phyloP scores from a whole-genome alignment of 1,140 invertebrate genomes.

The Chironomus tepperi region DNA sequence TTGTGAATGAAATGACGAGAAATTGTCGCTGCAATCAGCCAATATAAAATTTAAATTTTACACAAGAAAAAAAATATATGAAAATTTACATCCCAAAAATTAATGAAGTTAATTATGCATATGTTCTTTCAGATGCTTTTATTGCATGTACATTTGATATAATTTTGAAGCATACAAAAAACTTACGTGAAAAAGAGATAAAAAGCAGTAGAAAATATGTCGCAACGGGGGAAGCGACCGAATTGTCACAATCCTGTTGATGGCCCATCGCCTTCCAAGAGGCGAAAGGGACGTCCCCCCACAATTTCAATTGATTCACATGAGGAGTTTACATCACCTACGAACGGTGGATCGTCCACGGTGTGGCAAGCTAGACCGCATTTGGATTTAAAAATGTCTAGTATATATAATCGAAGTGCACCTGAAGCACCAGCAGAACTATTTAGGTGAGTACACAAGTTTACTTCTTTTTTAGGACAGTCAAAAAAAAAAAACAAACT shows the following conservation, averaged over 20 bases:
- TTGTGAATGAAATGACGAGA: no score
- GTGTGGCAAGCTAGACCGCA: constrained; percentile 70
- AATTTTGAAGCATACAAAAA: constrained; percentile 16
- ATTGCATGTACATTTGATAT: constrained; percentile 16
- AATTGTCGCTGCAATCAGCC: no score
- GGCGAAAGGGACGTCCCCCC: constrained; percentile 23
- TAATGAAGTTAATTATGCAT: background rate
- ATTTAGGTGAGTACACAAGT: constrained; percentile 49
- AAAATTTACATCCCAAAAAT: background rate
- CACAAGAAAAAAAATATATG: background rate
- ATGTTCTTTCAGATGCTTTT: constrained; percentile 12
- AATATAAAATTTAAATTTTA: no score
- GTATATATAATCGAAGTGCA: constrained; percentile 81
- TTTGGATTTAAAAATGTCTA: constrained; percentile 77
- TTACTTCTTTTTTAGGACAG: background rate
- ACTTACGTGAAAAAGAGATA: background rate
- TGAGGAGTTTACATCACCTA: constrained; percentile 24
- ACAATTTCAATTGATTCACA: constrained; percentile 25
- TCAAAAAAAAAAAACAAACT: background rate
- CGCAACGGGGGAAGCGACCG: constrained; percentile 38
- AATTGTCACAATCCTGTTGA: constrained; percentile 27
- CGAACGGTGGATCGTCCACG: constrained; percentile 28
- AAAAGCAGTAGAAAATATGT: constrained; percentile 30
- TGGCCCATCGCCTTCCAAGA: constrained; percentile 24
- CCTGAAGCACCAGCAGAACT: constrained; percentile 82